These are phyloP conservation scores for Crepidodera aurea DNA, from an alignment of 2,888 invertebrate species.

Conservation along the genomic window DNA sequence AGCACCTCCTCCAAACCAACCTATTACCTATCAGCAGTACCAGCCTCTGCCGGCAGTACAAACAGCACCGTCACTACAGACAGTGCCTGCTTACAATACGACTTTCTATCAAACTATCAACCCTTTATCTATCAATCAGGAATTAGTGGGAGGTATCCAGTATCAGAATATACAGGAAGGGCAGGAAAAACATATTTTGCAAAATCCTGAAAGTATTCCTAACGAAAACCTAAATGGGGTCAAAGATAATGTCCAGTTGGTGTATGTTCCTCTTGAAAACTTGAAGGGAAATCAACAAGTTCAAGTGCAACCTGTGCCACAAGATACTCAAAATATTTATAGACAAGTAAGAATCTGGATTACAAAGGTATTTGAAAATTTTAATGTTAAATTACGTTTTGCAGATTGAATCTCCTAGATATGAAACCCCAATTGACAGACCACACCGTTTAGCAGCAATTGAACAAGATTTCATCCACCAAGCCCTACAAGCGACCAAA, in stretches of 20 bases:
- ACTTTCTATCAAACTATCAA: slow-evolving; percentile 44
- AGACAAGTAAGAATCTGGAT: slow-evolving; percentile 56
- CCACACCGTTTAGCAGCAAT: slow-evolving; percentile 55
- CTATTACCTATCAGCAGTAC: slow-evolving; percentile 46
- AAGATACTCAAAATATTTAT: slow-evolving; percentile 49
- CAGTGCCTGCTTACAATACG: slow-evolving; percentile 41
- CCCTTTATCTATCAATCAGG: slow-evolving; percentile 44
- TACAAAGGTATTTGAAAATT: too few relatives aligned
- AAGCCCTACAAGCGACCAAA: slow-evolving; percentile 59
- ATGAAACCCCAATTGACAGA: slow-evolving; percentile 44
- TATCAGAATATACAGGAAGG: slow-evolving; percentile 11
- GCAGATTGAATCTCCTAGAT: slow-evolving; percentile 60
- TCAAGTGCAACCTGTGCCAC: slow-evolving; percentile 59
- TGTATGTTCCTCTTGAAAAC: slow-evolving; percentile 81
- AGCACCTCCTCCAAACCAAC: slow-evolving; percentile 43
- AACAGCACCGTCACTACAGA: slow-evolving; percentile 2
- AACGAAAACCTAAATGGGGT: slow-evolving; percentile 37
- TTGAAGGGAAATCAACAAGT: slow-evolving; percentile 61
- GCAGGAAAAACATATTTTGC: not conserved
- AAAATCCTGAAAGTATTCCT: not conserved
- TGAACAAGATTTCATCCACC: slow-evolving; percentile 59
- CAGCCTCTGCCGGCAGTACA: not conserved
- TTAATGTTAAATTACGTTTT: too few relatives aligned
- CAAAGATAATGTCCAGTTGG: slow-evolving; percentile 75
- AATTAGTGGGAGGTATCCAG: slow-evolving; percentile 43